These are phyloP conservation scores for Pleuronectes platessa DNA, from an alignment of 2,113 vertebrate genomes.

Conservation along the genomic window DNA sequence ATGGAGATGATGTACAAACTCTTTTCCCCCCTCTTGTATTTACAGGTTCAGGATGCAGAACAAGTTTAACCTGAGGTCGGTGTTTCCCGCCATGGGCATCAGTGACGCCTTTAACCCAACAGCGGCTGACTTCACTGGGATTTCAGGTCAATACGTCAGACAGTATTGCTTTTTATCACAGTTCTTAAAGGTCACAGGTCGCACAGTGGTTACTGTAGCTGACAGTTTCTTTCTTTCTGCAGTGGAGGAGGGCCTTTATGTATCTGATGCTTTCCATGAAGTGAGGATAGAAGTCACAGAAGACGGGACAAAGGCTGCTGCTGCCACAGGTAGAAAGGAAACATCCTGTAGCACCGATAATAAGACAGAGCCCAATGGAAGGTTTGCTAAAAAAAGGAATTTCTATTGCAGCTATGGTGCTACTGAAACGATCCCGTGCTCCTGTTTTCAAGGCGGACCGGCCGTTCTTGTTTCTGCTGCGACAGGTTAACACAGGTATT, in stretches of 20 bases:
- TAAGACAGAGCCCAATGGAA: background rate
- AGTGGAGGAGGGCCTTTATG: slow-evolving; percentile 86
- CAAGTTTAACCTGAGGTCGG: slow-evolving; percentile 87
- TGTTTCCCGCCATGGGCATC: slow-evolving; percentile 87
- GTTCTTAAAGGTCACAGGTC: background rate
- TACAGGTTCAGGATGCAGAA: slow-evolving; percentile 90
- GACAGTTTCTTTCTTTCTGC: slow-evolving; percentile 20
- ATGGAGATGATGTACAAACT: background rate
- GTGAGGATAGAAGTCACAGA: slow-evolving; percentile 89
- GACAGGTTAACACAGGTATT: slow-evolving; percentile 87
- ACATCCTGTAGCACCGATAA: background rate
- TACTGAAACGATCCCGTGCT: slow-evolving; percentile 89
- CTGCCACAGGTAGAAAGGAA: slow-evolving; percentile 83
- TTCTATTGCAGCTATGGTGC: slow-evolving; percentile 84
- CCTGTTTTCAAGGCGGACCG: slow-evolving; percentile 91
- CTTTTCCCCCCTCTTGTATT: background rate
- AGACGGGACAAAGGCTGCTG: slow-evolving; percentile 87
- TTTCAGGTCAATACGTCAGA: slow-evolving; percentile 85
- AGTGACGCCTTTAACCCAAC: slow-evolving; percentile 87
- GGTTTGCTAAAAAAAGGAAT: background rate
- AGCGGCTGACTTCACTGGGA: slow-evolving; percentile 89
- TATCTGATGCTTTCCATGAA: slow-evolving; percentile 90
- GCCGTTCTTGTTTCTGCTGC: slow-evolving; percentile 89
- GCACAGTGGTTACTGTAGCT: background rate
- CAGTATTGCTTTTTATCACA: background rate